Conservation (phyloP, 2,113 vertebrate species). For the Phycodurus eques region DNA sequence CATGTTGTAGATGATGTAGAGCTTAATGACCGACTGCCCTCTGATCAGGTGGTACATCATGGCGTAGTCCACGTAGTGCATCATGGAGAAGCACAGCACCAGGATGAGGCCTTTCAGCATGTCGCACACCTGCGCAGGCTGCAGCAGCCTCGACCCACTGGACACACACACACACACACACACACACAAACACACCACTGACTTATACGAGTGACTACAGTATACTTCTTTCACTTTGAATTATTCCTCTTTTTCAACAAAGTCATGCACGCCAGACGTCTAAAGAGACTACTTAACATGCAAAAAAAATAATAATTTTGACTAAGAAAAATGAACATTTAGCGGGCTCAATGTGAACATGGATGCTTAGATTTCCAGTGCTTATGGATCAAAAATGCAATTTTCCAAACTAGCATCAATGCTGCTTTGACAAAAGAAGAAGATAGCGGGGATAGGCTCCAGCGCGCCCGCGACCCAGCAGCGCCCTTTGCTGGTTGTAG, state of each 20-base stretch:
- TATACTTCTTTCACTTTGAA: slow-evolving; percentile 2
- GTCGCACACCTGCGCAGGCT: slow-evolving; percentile 97
- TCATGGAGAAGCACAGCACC: slow-evolving; percentile 94
- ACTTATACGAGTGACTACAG: background rate
- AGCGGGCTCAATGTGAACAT: background rate
- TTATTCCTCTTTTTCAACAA: background rate
- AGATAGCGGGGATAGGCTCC: no score
- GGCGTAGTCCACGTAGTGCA: slow-evolving; percentile 98
- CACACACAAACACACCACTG: slow-evolving; percentile 24
- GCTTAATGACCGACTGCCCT: slow-evolving; percentile 98
- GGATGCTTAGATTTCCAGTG: background rate
- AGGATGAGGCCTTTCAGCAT: slow-evolving; percentile 93
- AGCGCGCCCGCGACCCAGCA: background rate
- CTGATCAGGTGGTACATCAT: slow-evolving; percentile 99
- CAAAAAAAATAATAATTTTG: background rate
- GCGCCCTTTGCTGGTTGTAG: background rate
- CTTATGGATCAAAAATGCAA: slow-evolving; percentile 1
- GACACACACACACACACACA: slow-evolving; percentile 38
- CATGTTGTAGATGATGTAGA: slow-evolving; percentile 99
- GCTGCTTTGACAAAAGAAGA: background rate
- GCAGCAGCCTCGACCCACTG: slow-evolving; percentile 89
- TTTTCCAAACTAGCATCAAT: background rate
- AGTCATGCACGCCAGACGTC: background rate
- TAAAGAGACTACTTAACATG: slow-evolving; percentile 19
- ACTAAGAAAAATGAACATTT: background rate